These are phyloP conservation scores for Lepidocyrtinus sp. DNA, from an alignment of 2,888 invertebrate species.

Conservation along the genomic window DNA sequence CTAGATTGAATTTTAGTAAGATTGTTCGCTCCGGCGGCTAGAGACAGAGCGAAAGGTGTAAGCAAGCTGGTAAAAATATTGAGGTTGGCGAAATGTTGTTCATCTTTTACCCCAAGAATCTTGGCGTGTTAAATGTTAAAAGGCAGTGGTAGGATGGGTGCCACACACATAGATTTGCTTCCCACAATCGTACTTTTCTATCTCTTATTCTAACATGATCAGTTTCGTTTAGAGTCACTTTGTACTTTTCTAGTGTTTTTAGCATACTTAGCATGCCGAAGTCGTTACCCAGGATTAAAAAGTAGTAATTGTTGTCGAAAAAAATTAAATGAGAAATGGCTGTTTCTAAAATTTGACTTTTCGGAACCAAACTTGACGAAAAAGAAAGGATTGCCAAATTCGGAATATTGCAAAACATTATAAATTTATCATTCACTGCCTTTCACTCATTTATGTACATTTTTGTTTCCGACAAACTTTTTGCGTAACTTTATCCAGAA, in stretches of 20 bases:
- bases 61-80: conserved; percentile 16
- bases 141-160: conserved; percentile 55
- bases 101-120: conserved; percentile 35
- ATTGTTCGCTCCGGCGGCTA: conserved; percentile 28
- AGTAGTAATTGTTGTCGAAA: too few relatives aligned
- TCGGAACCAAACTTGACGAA: too few relatives aligned
- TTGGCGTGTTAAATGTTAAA: conserved; percentile 58
- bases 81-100: conserved; percentile 50
- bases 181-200: conserved; percentile 52
- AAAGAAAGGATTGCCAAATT: background rate
- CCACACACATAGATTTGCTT: conserved; percentile 61
- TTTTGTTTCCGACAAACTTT: too few relatives aligned
- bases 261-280: too few relatives aligned
- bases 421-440: too few relatives aligned
- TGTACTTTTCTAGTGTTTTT: conserved; percentile 11
- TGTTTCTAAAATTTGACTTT: too few relatives aligned
- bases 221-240: conserved; percentile 34
- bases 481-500: too few relatives aligned
- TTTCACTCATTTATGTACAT: too few relatives aligned
- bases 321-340: too few relatives aligned
- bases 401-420: background rate
- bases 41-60: conserved; percentile 13
- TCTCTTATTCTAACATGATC: conserved; percentile 54
- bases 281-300: too few relatives aligned
- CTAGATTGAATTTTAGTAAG: too few relatives aligned